phyloP scores from a whole-genome alignment of 2,888 invertebrate species.

The Pseudoips prasinana region DNA sequence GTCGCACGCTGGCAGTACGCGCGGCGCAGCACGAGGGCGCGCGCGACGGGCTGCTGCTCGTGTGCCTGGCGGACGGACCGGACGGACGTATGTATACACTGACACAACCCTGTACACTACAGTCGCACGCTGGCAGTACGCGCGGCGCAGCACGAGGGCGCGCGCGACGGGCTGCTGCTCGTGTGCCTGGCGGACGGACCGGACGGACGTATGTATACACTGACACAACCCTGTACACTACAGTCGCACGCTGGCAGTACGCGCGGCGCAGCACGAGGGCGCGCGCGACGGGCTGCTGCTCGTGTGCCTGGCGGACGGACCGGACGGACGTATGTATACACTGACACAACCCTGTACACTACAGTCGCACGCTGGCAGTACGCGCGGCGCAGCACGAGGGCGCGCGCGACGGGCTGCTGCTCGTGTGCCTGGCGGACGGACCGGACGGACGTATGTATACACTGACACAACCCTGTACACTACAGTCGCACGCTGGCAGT shows the following conservation, averaged over 20 bases:
- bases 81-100: neutral
- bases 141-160: neutral
- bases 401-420: neutral
- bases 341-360: neutral
- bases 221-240: neutral
- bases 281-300: neutral
- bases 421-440: neutral
- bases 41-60: neutral
- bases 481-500: neutral
- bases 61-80: conserved; percentile 1
- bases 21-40: neutral
- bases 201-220: neutral
- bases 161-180: neutral
- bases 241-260: neutral
- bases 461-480: neutral
- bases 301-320: neutral
- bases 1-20: neutral
- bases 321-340: neutral
- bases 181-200: neutral
- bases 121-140: neutral
- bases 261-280: neutral
- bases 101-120: neutral
- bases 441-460: neutral
- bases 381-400: neutral
- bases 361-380: neutral